Evolutionary conservation across 2,113 vertebrate species (phyloP), one percentile per base, ranked within the genome.

Genomic region (Pseudorectes ferrugineus): DNA sequence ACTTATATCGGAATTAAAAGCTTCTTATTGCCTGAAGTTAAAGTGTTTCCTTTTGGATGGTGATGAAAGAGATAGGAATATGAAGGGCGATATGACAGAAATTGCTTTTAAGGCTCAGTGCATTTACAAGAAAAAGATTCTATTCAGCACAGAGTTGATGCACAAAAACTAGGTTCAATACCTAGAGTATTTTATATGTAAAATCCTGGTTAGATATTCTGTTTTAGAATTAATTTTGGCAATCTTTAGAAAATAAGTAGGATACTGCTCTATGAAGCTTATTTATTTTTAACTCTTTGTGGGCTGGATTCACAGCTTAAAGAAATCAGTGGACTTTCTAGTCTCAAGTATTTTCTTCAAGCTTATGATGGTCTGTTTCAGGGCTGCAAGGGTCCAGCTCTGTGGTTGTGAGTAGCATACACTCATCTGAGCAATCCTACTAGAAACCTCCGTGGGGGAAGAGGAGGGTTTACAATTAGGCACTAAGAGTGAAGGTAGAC

Each of bases 1-100:
- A 95, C 92, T 95, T 96, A 78, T 93, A 94, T 94, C 92, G 93
- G 91, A 97, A 97, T 94, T 95, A 97, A 97, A 97, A 88, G 93
- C 35, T 75, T 78, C 78, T 96, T 75, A 88, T 70, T 92, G 92
- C 95, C 88, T 91, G 88, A 94, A 95, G 88, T 96, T 91, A 93
- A 74, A 94, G 61, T 80, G 78, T 70, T 95, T 95, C 62, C 73
- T 92, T 96, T 94, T 78, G 85, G 68, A 55, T 87, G 58, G 52
- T 95, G 83, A 92, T 96, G 73, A 93, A 95, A 92, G 55, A 95
- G 72, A 95, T 81, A 88, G 24, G 62, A 88, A 72, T 89, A 94
- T 92, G 91, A 90, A 92, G 67, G 36, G 74, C 2, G 2, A 94
- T 92, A 78, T 86, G 71, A 90, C 72, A 97, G 78, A 94, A 95